A percentile compares a stretch with the other conserved stretches of the same genome.
These are phyloP conservation scores for Deroplatys truncata DNA, from an alignment of 2,888 invertebrate genomes.

Conservation along the genomic window DNA sequence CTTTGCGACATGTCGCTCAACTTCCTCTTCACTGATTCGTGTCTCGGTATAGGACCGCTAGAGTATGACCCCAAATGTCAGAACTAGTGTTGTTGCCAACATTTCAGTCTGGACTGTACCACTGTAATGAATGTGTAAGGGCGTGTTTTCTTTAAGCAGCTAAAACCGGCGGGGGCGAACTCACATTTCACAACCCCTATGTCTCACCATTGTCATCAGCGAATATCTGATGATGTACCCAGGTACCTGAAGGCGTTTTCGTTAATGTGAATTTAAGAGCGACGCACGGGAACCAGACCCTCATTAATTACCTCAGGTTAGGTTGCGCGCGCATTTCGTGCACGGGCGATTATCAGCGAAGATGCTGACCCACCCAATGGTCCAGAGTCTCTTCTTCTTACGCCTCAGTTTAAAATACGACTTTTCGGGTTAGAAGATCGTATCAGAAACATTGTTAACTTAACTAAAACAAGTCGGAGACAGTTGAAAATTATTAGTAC, in stretches of 20 bases:
- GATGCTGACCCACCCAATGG: neutral
- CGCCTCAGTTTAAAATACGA: neutral
- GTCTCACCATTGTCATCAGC: neutral
- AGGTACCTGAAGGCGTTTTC: neutral
- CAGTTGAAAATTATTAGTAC: too few relatives aligned
- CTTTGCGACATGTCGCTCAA: too few relatives aligned
- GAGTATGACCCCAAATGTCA: too few relatives aligned
- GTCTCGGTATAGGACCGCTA: too few relatives aligned
- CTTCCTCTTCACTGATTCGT: too few relatives aligned
- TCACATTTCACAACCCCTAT: neutral
- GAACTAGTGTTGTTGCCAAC: neutral
- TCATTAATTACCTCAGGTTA: neutral
- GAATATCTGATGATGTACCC: neutral
- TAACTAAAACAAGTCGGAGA: too few relatives aligned
- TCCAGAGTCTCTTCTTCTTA: neutral
- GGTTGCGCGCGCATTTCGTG: neutral
- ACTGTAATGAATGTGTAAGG: neutral
- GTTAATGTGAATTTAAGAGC: neutral
- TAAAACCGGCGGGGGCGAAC: neutral
- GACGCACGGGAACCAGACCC: neutral
- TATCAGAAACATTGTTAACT: too few relatives aligned
- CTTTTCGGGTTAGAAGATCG: too few relatives aligned
- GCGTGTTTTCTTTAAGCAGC: neutral
- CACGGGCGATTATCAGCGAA: neutral
- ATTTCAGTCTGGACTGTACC: neutral